A percentile compares a stretch with the other conserved stretches of the same genome.
These are phyloP conservation scores for Scaptomyza pallida DNA, from an alignment of 1,140 invertebrate species.

Conservation along the genomic window DNA sequence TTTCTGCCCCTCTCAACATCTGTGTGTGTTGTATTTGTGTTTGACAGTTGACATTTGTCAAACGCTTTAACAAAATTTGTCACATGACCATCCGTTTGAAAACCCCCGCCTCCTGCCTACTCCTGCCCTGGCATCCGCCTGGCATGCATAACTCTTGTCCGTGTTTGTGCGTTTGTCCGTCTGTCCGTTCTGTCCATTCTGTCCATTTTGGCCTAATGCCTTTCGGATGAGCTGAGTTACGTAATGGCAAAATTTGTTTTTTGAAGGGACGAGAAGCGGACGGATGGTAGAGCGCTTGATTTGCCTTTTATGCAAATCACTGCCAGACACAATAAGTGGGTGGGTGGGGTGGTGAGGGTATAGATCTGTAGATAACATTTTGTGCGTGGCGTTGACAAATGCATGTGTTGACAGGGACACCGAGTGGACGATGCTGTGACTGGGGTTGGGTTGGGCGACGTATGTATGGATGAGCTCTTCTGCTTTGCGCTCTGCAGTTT, in stretches of 20 bases:
- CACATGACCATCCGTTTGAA: conserved; percentile 40
- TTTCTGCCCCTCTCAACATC: conserved; percentile 32
- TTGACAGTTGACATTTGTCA: conserved; percentile 83
- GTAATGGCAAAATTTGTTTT: conserved; percentile 20
- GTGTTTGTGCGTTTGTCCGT: no score
- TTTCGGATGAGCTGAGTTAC: conserved; percentile 45
- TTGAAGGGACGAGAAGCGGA: not conserved
- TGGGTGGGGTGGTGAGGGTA: not conserved
- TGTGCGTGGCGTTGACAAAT: conserved; percentile 72
- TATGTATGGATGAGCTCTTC: not conserved
- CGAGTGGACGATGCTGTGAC: conserved; percentile 2
- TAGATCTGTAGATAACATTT: conserved; percentile 39
- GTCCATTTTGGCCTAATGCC: conserved; percentile 52
- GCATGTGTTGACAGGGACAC: conserved; percentile 70
- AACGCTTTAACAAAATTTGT: conserved; percentile 78
- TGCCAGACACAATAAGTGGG: conserved; percentile 41
- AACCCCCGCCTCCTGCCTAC: not conserved
- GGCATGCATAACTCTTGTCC: no score
- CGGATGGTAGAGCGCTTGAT: not conserved
- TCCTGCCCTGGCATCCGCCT: conserved; percentile 10
- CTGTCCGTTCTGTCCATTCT: conserved; percentile 27
- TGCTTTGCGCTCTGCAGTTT: conserved; percentile 49
- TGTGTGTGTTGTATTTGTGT: conserved; percentile 58
- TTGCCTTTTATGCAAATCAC: conserved; percentile 76
- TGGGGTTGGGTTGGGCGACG: not conserved